Base-by-base conservation (phyloP, 2,113 vertebrate genomes). In the Pseudorectes ferrugineus region DNA sequence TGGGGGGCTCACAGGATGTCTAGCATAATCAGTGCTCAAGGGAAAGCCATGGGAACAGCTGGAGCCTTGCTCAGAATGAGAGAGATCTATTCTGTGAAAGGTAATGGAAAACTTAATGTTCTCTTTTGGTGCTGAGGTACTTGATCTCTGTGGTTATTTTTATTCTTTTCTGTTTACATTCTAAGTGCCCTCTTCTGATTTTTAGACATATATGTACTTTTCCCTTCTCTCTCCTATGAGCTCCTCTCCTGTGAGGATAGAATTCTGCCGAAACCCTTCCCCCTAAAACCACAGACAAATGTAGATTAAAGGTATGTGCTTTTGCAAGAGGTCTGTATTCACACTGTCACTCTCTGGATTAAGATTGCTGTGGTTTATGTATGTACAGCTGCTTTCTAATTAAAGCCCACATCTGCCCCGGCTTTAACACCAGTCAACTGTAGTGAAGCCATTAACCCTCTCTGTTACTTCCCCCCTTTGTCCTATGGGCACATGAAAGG, bases 91-190 rank as follows among this genome's bases (percentile, higher is more conserved):
- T 95, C 76, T 89, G 63, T 95, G 74, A 96, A 97, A 94, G 66
- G 83, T 95, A 96, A 93, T 89, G 88, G 96, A 97, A 98, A 97
- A 92, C 85, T 95, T 85, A 95, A 62, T 96, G 93, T 89, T 97
- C 51, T 95, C 95, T 97, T 97, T 91, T 74, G 61, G 91, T 95
- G 82, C 74, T 92, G 89, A 97, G 96, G 93, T 97, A 96, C 88
- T 73, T 81, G 94, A 96, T 96, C 95, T 97, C 66, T 94, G 89
- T 92, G 76, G 74, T 85, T 96, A 92, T 96, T 97, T 97, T 96
- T 94, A 84, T 95, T 97, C 86, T 90, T 77, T 95, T 76, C 59
- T 95, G 92, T 97, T 98, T 98, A 96, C 87, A 96, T 97, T 96
- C 78, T 96, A 91, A 73, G 55, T 85, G 51, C 48, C 16, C 55